Percentiles rank a stretch among this genome's conserved stretches.
Conservation (phyloP, 2,113 vertebrate species). For the Campylomormyrus tamandua region DNA sequence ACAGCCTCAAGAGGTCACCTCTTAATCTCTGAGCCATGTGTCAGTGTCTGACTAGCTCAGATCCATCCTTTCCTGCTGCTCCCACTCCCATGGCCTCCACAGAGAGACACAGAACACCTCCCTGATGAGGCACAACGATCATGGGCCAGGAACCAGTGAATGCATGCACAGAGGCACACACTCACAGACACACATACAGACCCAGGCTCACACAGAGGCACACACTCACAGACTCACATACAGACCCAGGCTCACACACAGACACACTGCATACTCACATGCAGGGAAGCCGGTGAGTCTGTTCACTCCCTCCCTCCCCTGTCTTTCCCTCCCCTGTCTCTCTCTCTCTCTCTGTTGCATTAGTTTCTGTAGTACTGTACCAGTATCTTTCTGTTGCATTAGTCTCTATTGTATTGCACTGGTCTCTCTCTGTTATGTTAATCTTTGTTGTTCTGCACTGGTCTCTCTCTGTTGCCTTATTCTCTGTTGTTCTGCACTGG, state of each 20-base stretch:
- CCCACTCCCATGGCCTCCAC: background rate
- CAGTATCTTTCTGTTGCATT: no score
- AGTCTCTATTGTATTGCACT: no score
- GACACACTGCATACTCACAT: background rate
- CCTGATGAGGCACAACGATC: slow-evolving; percentile 52
- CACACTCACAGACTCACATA: background rate
- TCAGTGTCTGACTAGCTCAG: background rate
- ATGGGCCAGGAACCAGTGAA: slow-evolving; percentile 18
- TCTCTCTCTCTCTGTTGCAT: background rate
- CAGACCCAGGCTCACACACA: background rate
- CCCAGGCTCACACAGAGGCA: background rate
- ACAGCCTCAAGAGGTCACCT: background rate
- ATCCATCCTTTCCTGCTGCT: background rate
- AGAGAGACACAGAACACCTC: slow-evolving; percentile 31
- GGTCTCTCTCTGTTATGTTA: no score
- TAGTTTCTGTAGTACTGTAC: no score
- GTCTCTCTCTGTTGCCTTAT: no score
- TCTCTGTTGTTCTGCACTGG: background rate
- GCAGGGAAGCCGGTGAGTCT: background rate
- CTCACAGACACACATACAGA: background rate
- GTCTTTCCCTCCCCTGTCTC: background rate
- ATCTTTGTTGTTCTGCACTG: no score
- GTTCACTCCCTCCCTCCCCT: background rate
- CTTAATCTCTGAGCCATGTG: background rate
- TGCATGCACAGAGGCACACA: background rate